These are phyloP conservation scores for Chaetura pelagica DNA, from an alignment of 2,113 vertebrate genomes.

Conservation along the genomic window DNA sequence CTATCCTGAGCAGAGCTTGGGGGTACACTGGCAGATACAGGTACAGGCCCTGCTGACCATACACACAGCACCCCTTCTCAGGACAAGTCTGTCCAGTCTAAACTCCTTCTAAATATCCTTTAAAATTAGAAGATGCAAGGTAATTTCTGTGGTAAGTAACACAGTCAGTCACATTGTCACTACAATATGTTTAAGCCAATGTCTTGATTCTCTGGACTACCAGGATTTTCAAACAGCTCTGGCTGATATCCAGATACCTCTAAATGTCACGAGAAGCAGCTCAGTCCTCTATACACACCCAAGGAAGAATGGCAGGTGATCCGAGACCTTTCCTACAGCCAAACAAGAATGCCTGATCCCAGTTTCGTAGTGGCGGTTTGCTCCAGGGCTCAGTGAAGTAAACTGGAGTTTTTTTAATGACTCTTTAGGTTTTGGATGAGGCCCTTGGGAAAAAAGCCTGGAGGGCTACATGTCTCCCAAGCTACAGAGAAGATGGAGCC, in stretches of 20 bases:
- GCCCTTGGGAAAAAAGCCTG: background rate
- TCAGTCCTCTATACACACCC: background rate
- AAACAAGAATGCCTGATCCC: background rate
- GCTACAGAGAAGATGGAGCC: background rate
- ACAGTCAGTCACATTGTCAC: background rate
- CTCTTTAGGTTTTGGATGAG: background rate
- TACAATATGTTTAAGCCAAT: background rate
- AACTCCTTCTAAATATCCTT: background rate
- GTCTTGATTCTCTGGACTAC: background rate
- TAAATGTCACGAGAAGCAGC: background rate
- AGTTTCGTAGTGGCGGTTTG: background rate
- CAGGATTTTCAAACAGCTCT: background rate
- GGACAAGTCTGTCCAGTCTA: background rate
- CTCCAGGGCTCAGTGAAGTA: background rate
- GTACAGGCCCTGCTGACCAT: background rate
- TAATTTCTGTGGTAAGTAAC: background rate
- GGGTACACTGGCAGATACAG: background rate
- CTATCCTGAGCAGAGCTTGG: fast-evolving
- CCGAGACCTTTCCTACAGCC: background rate
- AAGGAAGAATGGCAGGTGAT: background rate
- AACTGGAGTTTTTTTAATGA: background rate
- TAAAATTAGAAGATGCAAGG: background rate
- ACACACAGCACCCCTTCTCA: background rate
- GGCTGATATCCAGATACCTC: background rate
- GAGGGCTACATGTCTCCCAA: background rate